Evolutionary conservation across 1,140 invertebrate species (phyloP).

Genomic region (Drosophila rhopaloa): DNA sequence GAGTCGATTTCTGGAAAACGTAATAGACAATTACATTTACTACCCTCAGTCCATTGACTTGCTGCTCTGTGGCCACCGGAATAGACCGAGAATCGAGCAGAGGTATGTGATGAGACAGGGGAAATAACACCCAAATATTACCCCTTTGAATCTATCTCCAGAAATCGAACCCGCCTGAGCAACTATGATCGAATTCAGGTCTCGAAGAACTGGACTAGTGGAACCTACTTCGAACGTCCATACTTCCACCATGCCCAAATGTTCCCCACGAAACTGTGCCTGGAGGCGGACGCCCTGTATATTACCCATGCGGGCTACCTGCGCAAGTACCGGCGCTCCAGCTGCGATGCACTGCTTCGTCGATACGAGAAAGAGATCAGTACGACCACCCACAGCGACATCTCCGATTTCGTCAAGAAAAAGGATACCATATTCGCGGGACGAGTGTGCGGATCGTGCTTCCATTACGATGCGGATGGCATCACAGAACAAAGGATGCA

Average conservation of each 20-base stretch:
- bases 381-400: slow-evolving; percentile 56
- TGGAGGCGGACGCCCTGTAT: slow-evolving; percentile 63
- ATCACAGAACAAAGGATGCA: slow-evolving; percentile 69
- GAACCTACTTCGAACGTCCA: slow-evolving; percentile 60
- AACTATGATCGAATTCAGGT: slow-evolving; percentile 64
- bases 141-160: slow-evolving; percentile 4
- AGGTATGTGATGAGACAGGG: slow-evolving; percentile 33
- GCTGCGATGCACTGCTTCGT: slow-evolving; percentile 51
- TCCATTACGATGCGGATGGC: slow-evolving; percentile 52
- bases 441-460: slow-evolving; percentile 63
- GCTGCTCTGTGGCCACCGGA: slow-evolving; percentile 71
- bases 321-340: slow-evolving; percentile 61
- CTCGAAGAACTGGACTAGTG: slow-evolving; percentile 69
- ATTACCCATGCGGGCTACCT: slow-evolving; percentile 68
- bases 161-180: slow-evolving; percentile 48
- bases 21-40: slow-evolving; percentile 67
- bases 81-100: slow-evolving; percentile 39
- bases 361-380: slow-evolving; percentile 60
- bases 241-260: slow-evolving; percentile 76
- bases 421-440: slow-evolving; percentile 75
- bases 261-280: slow-evolving; percentile 71
- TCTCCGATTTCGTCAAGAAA: slow-evolving; percentile 73
- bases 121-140: too few species aligned
- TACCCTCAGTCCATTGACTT: slow-evolving; percentile 55
- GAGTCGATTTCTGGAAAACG: slow-evolving; percentile 24